Conservation (phyloP, 2,888 invertebrate genomes). For the Leptarthrus brevirostris region DNA sequence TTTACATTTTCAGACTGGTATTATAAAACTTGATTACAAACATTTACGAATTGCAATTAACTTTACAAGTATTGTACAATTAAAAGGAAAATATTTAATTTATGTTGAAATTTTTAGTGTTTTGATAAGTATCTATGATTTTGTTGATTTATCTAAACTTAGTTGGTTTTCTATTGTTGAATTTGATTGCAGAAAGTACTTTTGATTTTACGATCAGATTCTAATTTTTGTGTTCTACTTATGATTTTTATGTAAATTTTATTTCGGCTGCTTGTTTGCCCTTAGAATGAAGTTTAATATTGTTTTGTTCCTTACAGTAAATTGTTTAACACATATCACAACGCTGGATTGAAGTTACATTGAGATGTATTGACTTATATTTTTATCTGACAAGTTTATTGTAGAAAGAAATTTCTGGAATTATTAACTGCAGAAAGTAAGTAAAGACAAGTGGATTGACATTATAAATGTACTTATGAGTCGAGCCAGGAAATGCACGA, state of each 20-base stretch:
- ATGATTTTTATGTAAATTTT: constrained; percentile 1
- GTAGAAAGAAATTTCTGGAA: too few species aligned
- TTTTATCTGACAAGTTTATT: background rate
- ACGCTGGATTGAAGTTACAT: constrained; percentile 51
- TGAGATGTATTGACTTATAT: constrained; percentile 33
- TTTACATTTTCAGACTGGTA: background rate
- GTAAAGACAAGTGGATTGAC: too few species aligned
- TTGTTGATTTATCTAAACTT: background rate
- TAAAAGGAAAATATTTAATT: background rate
- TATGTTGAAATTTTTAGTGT: background rate
- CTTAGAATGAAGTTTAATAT: constrained; percentile 22
- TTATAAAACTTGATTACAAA: background rate
- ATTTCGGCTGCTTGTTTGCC: constrained; percentile 11
- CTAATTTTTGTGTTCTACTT: constrained; percentile 1
- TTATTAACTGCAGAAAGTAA: too few species aligned
- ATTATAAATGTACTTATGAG: too few species aligned
- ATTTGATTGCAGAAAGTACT: background rate
- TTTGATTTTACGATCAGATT: constrained; percentile 3
- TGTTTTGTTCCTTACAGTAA: background rate
- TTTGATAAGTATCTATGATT: too few species aligned
- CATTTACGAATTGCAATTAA: background rate
- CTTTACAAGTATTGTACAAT: background rate
- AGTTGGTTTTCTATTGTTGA: background rate
- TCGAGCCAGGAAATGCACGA: too few species aligned
- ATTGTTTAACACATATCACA: constrained; percentile 52